Evolutionary conservation across 2,888 invertebrate species (phyloP).

Genomic region (Campoplex nolae): DNA sequence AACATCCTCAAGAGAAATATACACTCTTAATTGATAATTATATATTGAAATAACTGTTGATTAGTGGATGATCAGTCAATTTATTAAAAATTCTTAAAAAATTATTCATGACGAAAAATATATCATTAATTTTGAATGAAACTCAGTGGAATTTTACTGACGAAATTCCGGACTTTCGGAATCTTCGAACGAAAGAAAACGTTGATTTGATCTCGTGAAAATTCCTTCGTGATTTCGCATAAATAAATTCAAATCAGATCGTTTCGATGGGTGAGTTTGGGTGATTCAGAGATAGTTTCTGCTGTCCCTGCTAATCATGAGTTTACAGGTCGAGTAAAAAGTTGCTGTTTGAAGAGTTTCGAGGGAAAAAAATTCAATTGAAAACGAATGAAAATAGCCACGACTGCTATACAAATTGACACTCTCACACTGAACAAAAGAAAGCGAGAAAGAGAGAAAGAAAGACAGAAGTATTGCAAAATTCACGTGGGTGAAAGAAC

Average conservation of each 20-base stretch:
- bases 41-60: neutral
- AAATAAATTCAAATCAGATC: slow-evolving; percentile 68
- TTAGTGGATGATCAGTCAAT: neutral
- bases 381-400: slow-evolving; percentile 45
- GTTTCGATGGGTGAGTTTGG: slow-evolving; percentile 23
- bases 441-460: slow-evolving; percentile 59
- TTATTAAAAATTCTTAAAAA: neutral
- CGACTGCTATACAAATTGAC: slow-evolving; percentile 39
- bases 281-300: slow-evolving; percentile 53
- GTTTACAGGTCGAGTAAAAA: neutral
- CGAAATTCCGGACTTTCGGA: slow-evolving; percentile 26
- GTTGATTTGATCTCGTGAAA: slow-evolving; percentile 41
- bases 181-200: neutral
- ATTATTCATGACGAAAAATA: neutral
- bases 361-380: slow-evolving; percentile 42
- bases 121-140: neutral
- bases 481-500: slow-evolving; percentile 20
- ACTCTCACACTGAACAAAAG: slow-evolving; percentile 26
- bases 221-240: slow-evolving; percentile 70
- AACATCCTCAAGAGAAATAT: neutral
- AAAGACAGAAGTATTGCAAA: slow-evolving; percentile 28
- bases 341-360: slow-evolving; percentile 25
- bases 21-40: neutral
- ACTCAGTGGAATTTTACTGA: neutral
- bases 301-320: slow-evolving; percentile 40